These are phyloP conservation scores for Hemithea aestivaria DNA, from an alignment of 2,888 invertebrate genomes.

Conservation along the genomic window DNA sequence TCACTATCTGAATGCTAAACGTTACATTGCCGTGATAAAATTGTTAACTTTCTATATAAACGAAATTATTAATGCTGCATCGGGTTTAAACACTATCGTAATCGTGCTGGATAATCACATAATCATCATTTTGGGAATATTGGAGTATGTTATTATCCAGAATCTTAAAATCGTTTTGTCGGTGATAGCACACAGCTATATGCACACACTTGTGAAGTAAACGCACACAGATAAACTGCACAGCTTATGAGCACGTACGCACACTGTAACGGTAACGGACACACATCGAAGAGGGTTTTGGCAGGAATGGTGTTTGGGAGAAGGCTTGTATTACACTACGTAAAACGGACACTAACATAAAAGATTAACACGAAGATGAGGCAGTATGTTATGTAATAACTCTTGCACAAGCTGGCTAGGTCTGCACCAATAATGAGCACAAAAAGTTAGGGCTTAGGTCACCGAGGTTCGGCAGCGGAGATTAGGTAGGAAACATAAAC, in stretches of 20 bases:
- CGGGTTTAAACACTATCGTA: slow-evolving; percentile 53
- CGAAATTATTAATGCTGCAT: slow-evolving; percentile 63
- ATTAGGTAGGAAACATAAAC: slow-evolving; percentile 54
- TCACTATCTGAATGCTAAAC: slow-evolving; percentile 70
- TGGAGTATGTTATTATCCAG: slow-evolving; percentile 59
- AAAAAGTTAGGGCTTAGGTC: slow-evolving; percentile 41
- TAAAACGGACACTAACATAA: slow-evolving; percentile 62
- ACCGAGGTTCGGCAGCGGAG: slow-evolving; percentile 73
- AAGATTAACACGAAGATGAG: slow-evolving; percentile 58
- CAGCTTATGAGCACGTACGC: slow-evolving; percentile 75
- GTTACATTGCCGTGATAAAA: slow-evolving; percentile 70
- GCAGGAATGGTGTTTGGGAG: slow-evolving; percentile 51
- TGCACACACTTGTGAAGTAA: slow-evolving; percentile 72
- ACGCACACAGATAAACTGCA: slow-evolving; percentile 71
- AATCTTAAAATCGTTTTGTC: slow-evolving; percentile 52
- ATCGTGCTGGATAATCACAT: slow-evolving; percentile 60
- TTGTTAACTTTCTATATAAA: slow-evolving; percentile 68
- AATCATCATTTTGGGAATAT: slow-evolving; percentile 18
- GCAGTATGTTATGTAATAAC: slow-evolving; percentile 68
- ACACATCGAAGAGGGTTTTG: slow-evolving; percentile 36
- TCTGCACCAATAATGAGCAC: slow-evolving; percentile 60
- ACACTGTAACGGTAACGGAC: slow-evolving; percentile 61
- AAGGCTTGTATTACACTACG: slow-evolving; percentile 51
- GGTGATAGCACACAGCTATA: slow-evolving; percentile 67
- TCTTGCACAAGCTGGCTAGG: slow-evolving; percentile 63